Conservation (phyloP, 2,888 invertebrate genomes). For the Pristionchus japonicus region DNA sequence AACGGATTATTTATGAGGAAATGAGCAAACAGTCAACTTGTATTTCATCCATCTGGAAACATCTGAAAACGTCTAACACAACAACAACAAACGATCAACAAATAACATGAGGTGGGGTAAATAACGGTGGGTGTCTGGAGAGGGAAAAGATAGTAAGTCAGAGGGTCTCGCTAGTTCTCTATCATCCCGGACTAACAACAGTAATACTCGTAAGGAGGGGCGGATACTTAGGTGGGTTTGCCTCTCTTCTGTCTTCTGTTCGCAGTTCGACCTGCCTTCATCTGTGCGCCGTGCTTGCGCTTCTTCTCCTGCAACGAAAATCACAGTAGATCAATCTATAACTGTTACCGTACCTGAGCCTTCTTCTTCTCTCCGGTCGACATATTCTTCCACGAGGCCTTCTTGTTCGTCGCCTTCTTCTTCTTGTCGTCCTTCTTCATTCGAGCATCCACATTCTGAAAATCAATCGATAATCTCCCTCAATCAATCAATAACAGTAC, state of each 20-base stretch:
- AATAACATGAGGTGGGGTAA: neutral
- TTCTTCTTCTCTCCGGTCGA: conserved; percentile 41
- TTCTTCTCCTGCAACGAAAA: conserved; percentile 34
- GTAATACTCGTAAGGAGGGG: neutral
- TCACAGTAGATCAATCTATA: neutral
- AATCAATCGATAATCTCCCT: neutral
- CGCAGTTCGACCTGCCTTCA: conserved; percentile 40
- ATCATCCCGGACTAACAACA: conserved; percentile 39
- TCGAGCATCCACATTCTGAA: conserved; percentile 46
- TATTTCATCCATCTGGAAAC: conserved; percentile 18
- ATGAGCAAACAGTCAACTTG: neutral
- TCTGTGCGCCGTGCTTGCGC: conserved; percentile 39
- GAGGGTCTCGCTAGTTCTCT: neutral
- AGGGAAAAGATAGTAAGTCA: neutral
- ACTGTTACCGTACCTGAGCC: conserved; percentile 20
- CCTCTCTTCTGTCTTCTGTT: conserved; percentile 44
- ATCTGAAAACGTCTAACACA: conserved; percentile 41
- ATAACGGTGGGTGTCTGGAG: neutral
- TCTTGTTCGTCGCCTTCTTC: conserved; percentile 42
- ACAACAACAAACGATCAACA: conserved; percentile 38
- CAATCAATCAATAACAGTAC: conserved; percentile 28
- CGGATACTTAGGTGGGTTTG: conserved; percentile 32
- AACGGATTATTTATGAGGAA: neutral
- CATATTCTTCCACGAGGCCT: conserved; percentile 45
- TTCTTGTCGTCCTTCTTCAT: conserved; percentile 45